Evolutionary conservation across 2,888 invertebrate species (phyloP), one percentile per base, ranked within the genome.

Genomic region (Hartigia nigra): DNA sequence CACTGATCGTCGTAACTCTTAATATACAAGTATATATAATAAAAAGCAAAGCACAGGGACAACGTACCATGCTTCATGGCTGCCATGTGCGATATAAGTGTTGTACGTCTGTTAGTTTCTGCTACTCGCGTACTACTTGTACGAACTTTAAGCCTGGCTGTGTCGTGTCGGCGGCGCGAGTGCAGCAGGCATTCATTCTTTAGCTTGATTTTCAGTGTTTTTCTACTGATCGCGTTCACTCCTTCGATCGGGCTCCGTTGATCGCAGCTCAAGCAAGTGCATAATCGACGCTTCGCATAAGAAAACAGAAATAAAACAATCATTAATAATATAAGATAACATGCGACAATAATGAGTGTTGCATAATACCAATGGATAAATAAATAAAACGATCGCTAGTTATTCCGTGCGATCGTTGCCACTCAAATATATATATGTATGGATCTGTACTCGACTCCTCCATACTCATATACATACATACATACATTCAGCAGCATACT

Each of bases 41-140:
- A 72, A 72, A 72, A 82, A 82, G 82, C 82, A 72, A 81, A 75
- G 86, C 84, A 86, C 85, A 86, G 86, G 84, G 84, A 82, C 87
- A 90, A 91, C 92, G 87, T 92, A 92, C 92, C 92, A 91, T 92
- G 92, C 90, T 92, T 91, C 92, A 92, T 92, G 87, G 92, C 92
- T 90, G 92, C 92, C 92, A 92, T 92, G 92, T 92, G 92, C 91
- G 90, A 90, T 89, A 89, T 89, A 87, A 83, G 83, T 84, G 82
- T 86, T 87, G 83, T 88, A 89, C 85, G 87, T 86, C 88, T 87
- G 86, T 87, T 86, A 86, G 87, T 55, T 55, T 86, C 87, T 84
- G 88, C 86, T 90, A 90, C 88, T 90, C 89, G 89, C 88, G 85
- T 86, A 85, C 89, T 89, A 90, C 88, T 89, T 86, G 87, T 84